Evolutionary conservation across 2,888 invertebrate genomes (phyloP).

Genomic region (Strigamia transsilvanica): DNA sequence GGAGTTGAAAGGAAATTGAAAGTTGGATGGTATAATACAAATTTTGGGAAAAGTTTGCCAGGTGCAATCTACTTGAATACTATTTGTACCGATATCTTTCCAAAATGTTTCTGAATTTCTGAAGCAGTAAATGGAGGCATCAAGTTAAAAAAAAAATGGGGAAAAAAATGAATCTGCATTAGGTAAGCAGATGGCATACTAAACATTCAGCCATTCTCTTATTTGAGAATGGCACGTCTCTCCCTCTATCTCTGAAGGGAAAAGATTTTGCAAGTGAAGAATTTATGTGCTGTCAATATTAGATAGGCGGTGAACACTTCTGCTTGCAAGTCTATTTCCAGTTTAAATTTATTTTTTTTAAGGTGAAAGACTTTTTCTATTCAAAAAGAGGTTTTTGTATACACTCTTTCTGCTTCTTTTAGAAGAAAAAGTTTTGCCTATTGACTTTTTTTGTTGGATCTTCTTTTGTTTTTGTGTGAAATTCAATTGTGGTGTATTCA

Average conservation of each 20-base stretch:
- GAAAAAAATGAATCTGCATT: neutral
- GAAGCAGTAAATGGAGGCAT: neutral
- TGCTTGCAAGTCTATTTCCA: conserved; percentile 8
- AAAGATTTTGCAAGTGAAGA: conserved; percentile 1
- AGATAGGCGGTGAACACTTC: neutral
- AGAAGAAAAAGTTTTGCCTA: neutral
- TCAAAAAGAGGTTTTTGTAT: neutral
- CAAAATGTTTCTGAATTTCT: neutral
- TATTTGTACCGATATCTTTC: neutral
- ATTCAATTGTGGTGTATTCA: neutral
- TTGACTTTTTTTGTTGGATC: neutral
- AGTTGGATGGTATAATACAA: neutral
- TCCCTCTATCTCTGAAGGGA: neutral
- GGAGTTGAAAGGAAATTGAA: neutral
- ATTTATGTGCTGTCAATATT: neutral
- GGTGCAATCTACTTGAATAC: neutral
- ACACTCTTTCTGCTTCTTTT: neutral
- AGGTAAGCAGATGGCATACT: conserved; percentile 8
- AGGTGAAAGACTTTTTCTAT: neutral
- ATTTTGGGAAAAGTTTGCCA: neutral
- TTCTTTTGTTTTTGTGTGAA: neutral
- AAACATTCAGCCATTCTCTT: neutral
- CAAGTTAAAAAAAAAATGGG: neutral
- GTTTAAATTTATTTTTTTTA: conserved; percentile 1
- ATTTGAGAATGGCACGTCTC: conserved; percentile 1